Conservation (phyloP, 92 coral and sea anemone genomes). For the Epizoanthus ramosus region DNA sequence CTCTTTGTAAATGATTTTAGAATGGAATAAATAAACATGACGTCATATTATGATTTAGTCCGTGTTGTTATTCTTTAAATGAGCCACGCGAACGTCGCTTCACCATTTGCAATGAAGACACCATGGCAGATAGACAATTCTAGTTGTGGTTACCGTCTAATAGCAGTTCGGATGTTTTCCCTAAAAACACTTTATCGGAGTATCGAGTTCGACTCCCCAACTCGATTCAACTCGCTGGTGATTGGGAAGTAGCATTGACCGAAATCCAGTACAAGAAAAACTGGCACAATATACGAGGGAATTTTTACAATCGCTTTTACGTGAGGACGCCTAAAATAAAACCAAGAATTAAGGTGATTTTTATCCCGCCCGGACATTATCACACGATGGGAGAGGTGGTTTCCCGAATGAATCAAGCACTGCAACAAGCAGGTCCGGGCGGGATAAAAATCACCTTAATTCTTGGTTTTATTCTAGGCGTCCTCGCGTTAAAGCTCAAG, state of each 20-base stretch:
- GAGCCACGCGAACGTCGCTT: background rate
- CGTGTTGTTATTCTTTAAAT: background rate
- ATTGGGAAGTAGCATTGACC: background rate
- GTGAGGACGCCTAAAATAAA: background rate
- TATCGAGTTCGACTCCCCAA: slow-evolving; percentile 20
- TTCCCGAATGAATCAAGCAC: slow-evolving; percentile 47
- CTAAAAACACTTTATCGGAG: slow-evolving; percentile 42
- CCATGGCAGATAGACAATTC: slow-evolving; percentile 59
- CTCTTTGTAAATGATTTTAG: slow-evolving; percentile 8
- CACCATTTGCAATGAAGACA: slow-evolving; percentile 27
- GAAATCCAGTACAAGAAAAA: slow-evolving; percentile 22
- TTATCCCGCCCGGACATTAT: slow-evolving; percentile 53
- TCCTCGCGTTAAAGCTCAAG: background rate
- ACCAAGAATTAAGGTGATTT: background rate
- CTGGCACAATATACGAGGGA: slow-evolving; percentile 6
- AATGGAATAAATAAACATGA: background rate
- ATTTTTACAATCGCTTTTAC: slow-evolving; percentile 11
- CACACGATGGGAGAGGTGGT: background rate
- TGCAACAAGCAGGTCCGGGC: no score
- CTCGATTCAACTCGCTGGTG: slow-evolving; percentile 10
- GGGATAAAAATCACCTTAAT: slow-evolving; percentile 14
- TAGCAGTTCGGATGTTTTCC: no score
- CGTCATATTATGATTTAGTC: no score
- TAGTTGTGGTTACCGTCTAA: slow-evolving; percentile 47
- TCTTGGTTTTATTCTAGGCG: background rate